Evolutionary conservation across 2,113 vertebrate genomes (phyloP).

Genomic region (Pomatorhinus ruficollis): DNA sequence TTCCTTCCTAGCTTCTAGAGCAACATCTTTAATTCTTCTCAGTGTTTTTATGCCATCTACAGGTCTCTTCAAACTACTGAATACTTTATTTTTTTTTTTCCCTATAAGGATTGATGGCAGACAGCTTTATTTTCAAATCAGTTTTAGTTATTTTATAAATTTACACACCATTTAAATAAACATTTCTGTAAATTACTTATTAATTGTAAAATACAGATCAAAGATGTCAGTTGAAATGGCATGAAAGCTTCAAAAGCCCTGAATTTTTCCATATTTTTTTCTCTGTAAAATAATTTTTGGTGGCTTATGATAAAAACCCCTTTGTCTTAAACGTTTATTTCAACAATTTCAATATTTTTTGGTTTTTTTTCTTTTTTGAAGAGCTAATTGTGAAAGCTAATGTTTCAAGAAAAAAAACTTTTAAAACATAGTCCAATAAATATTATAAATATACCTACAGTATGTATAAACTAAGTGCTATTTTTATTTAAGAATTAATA

Average conservation of each 20-base stretch:
- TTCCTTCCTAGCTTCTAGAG: not conserved
- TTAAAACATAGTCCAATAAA: not conserved
- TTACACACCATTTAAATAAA: not conserved
- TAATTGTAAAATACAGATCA: not conserved
- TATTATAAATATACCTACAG: not conserved
- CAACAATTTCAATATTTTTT: not conserved
- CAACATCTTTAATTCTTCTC: not conserved
- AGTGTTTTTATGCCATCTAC: conserved; percentile 36
- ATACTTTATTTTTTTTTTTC: not conserved
- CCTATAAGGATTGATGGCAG: not conserved
- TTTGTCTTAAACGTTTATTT: not conserved
- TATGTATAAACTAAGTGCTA: not conserved
- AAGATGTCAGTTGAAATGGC: not conserved
- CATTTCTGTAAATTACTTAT: not conserved
- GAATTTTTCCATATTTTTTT: not conserved
- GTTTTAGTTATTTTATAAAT: not conserved
- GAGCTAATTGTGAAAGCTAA: not conserved
- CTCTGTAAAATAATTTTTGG: not conserved
- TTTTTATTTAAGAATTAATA: not conserved
- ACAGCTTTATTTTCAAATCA: not conserved
- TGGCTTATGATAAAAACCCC: not conserved
- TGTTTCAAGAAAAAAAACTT: not conserved
- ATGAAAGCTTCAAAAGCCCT: not conserved
- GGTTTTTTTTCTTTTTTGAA: not conserved
- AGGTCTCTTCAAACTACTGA: not conserved